These are phyloP conservation scores for Melanchra persicariae DNA, from an alignment of 2,888 invertebrate species.

Conservation along the genomic window DNA sequence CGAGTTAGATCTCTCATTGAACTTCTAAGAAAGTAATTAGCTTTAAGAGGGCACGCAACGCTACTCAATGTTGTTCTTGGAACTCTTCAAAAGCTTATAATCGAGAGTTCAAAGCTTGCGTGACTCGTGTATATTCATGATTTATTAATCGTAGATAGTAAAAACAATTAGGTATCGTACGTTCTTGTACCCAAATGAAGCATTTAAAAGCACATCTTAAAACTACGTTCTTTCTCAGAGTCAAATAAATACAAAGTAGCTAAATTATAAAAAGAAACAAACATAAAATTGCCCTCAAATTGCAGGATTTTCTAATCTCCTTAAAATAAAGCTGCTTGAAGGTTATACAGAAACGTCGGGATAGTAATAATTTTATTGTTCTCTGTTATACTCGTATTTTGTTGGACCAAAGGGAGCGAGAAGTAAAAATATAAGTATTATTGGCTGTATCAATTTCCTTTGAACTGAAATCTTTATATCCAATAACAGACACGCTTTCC, in stretches of 20 bases:
- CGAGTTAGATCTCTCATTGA: constrained; percentile 52
- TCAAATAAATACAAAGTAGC: constrained; percentile 13
- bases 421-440: constrained; percentile 34
- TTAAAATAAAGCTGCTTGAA: constrained; percentile 57
- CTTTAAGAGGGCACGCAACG: constrained; percentile 43
- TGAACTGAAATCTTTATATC: constrained; percentile 53
- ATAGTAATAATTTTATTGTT: constrained; percentile 52
- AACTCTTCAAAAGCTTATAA: constrained; percentile 26
- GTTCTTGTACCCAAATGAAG: not conserved
- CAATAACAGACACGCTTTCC: constrained; percentile 51
- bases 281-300: constrained; percentile 39
- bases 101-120: constrained; percentile 26
- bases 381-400: constrained; percentile 39
- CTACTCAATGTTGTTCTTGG: constrained; percentile 44
- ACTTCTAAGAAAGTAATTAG: constrained; percentile 66
- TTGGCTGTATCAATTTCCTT: constrained; percentile 48
- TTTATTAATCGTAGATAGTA: not conserved
- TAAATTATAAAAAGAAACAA: constrained; percentile 29
- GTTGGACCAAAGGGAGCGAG: constrained; percentile 13
- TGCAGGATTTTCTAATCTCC: constrained; percentile 58
- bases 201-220: not conserved
- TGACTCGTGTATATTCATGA: constrained; percentile 4
- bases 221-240: not conserved
- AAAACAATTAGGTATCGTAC: not conserved
- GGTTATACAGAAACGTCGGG: constrained; percentile 41